phyloP scores from a whole-genome alignment of 2,797 vertebrate species.

The Gymnodraco acuticeps region DNA sequence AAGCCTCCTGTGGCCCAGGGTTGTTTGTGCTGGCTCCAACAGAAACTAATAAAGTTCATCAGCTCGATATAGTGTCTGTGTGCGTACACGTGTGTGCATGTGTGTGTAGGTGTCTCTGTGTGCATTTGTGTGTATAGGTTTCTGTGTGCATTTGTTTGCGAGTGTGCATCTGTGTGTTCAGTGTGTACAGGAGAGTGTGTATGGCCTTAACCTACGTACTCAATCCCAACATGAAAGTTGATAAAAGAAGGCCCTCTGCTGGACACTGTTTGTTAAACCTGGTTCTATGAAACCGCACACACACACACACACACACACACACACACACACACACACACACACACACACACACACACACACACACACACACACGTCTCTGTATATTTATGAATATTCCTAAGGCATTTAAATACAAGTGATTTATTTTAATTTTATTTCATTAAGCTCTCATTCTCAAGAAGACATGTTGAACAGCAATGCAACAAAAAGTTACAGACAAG shows the following conservation, averaged over 20 bases:
- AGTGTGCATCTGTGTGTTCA: slow-evolving; percentile 21
- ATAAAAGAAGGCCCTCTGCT: slow-evolving; percentile 58
- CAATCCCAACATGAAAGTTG: slow-evolving; percentile 10
- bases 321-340: too few relatives aligned
- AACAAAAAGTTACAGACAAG: too few relatives aligned
- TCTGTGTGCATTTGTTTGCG: slow-evolving; percentile 3
- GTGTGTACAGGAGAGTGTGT: neutral
- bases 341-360: neutral
- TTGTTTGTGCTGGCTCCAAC: neutral
- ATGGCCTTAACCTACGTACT: neutral
- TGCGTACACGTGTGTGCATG: neutral
- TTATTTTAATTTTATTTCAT: too few relatives aligned
- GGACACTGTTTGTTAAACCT: slow-evolving; percentile 29
- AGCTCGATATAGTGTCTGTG: neutral
- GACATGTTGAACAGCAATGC: too few relatives aligned
- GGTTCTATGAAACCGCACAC: slow-evolving; percentile 10
- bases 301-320: neutral
- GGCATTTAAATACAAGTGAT: neutral
- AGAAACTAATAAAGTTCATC: neutral
- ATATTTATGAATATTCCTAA: neutral
- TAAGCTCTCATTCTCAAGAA: too few relatives aligned
- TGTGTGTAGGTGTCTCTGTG: neutral
- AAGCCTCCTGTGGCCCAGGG: too few relatives aligned
- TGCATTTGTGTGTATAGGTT: neutral
- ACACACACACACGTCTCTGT: too few relatives aligned